Evolutionary conservation across 2,888 invertebrate species (phyloP), one percentile per base, ranked within the genome.

Genomic region (Pomacea canaliculata): DNA sequence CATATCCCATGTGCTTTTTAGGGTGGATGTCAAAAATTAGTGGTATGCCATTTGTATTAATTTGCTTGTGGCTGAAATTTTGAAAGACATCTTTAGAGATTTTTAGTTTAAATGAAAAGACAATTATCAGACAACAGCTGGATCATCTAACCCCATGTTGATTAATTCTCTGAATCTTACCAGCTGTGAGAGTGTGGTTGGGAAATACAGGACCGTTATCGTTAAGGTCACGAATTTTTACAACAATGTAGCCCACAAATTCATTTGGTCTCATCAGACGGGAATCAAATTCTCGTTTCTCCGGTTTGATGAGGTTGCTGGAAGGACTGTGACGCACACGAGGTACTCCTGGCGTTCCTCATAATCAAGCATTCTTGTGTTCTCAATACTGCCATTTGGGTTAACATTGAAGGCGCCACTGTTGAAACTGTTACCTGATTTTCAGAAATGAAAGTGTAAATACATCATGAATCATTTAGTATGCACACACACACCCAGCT

Each of bases 301-400:
- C 1, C 84, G 80, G 0, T 76, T 75, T 10, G 94, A 94, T 62
- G 91, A 91, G 0, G 94, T 12, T 13, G 19, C 94, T 94, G 84
- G 95, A 95, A 48, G 93, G 92, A 96, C 96, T 83, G 94, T 93
- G 0, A 95, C 93, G 85, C 94, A 94, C 23, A 96, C 91, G 7
- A 93, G 92, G 48, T 96, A 92, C 1, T 93, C 93, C 0, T 94
- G 93, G 78, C 94, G 94, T 37, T 93, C 92, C 87, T 96, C 96
- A 65, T 95, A 92, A 86, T 96, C 95, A 63, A 96, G 91, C 0
- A 92, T 93, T 83, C 93, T 94, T 37, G 56, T 71, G 9, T 84
- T 84, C 19, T 65, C 71, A 10, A 87, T 81, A 0, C n/a, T 19
- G 16, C 87, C 87, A 37, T 78, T 60, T 16, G 27, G 13, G 13